phyloP scores from a whole-genome alignment of 2,888 invertebrate genomes.

The Leptopilina myrica region DNA sequence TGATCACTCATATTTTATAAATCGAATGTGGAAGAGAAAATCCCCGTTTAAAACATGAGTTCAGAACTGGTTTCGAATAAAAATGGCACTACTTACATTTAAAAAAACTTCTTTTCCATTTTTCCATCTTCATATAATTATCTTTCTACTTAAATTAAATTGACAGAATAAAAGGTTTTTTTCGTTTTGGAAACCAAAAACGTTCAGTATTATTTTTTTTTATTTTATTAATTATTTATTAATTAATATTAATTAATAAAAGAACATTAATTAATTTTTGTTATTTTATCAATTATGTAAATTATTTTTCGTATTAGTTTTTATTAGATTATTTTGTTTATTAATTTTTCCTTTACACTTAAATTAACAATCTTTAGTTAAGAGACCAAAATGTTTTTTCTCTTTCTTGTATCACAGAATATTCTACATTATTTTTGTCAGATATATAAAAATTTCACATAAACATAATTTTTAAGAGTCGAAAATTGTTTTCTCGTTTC shows the following conservation, averaged over 20 bases:
- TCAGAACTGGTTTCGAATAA: conserved; percentile 23
- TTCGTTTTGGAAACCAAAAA: conserved; percentile 27
- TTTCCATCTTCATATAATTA: not conserved
- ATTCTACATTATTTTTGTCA: not conserved
- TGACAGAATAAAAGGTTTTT: not conserved
- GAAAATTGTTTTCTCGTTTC: too few species aligned
- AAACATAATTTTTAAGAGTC: not conserved
- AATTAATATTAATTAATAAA: too few species aligned
- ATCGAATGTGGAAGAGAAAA: conserved; percentile 20
- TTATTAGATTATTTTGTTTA: too few species aligned
- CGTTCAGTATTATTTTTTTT: too few species aligned
- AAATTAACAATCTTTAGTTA: conserved; percentile 36
- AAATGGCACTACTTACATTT: conserved; percentile 28
- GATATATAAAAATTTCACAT: not conserved
- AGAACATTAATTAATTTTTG: too few species aligned
- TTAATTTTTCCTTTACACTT: not conserved
- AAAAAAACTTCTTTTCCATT: conserved; percentile 22
- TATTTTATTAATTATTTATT: too few species aligned
- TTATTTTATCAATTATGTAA: too few species aligned
- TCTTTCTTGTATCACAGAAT: conserved; percentile 35
- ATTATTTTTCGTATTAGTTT: too few species aligned
- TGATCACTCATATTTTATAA: conserved; percentile 1
- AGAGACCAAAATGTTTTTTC: conserved; percentile 38
- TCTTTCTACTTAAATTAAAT: conserved; percentile 10
- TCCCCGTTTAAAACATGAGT: conserved; percentile 33